These are phyloP conservation scores for Pogonocichla stellata DNA, from an alignment of 2,113 vertebrate species.

Conservation along the genomic window DNA sequence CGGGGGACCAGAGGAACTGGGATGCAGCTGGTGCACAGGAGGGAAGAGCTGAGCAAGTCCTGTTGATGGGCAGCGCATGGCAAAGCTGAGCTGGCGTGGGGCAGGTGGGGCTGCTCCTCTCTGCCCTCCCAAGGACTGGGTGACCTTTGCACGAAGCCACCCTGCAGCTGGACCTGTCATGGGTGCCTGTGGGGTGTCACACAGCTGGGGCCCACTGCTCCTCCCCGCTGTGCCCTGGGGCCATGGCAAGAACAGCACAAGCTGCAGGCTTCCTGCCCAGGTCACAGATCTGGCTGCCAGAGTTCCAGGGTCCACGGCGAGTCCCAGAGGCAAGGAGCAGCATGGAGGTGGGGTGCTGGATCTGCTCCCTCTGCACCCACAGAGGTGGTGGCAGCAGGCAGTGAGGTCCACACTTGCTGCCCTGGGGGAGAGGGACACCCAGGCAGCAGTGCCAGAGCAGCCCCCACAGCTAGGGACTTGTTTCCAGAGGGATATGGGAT, in stretches of 20 bases:
- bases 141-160: accelerated
- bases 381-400: neutral
- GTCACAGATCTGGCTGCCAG: neutral
- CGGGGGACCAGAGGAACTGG: neutral
- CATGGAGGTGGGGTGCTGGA: neutral
- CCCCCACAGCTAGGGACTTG: accelerated
- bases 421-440: neutral
- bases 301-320: accelerated
- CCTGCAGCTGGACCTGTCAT: neutral
- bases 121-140: neutral
- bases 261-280: accelerated
- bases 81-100: neutral
- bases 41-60: neutral
- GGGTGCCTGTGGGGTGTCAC: accelerated
- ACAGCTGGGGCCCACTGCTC: neutral
- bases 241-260: accelerated
- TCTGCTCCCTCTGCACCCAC: neutral
- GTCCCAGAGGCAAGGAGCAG: neutral
- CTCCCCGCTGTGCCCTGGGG: accelerated
- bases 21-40: neutral
- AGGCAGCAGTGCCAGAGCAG: neutral
- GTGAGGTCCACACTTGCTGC: accelerated
- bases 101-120: neutral
- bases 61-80: neutral
- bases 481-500: neutral